phyloP scores from a whole-genome alignment of 2,888 invertebrate species.

The Yponomeuta plumbellus region DNA sequence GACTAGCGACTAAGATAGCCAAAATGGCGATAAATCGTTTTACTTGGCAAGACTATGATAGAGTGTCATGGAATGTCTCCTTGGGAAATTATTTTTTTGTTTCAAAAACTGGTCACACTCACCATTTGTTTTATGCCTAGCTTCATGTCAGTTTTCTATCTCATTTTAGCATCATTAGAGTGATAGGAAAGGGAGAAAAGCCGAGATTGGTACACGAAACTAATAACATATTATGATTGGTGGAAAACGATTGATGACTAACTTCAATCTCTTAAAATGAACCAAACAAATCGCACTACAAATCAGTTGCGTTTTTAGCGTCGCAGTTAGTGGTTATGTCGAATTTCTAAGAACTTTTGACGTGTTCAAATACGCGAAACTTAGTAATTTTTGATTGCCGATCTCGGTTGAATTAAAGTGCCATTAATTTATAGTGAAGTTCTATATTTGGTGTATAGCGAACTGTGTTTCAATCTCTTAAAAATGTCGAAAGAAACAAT shows the following conservation, averaged over 20 bases:
- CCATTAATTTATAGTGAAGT: not conserved
- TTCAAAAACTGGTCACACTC: too few relatives aligned
- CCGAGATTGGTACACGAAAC: not conserved
- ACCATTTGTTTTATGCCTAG: too few relatives aligned
- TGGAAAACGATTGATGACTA: not conserved
- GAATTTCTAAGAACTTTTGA: conserved; percentile 28
- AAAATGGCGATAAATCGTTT: too few relatives aligned
- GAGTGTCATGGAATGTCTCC: too few relatives aligned
- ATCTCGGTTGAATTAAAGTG: not conserved
- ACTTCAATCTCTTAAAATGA: not conserved
- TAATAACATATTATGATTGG: not conserved
- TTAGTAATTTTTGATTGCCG: not conserved
- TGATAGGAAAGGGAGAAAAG: too few relatives aligned
- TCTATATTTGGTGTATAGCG: not conserved
- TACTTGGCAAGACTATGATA: too few relatives aligned
- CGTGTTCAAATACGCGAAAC: conserved; percentile 36
- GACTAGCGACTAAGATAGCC: too few relatives aligned
- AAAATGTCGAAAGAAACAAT: conserved; percentile 44
- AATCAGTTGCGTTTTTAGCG: conserved; percentile 30
- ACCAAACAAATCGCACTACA: conserved; percentile 4
- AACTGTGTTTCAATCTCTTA: not conserved
- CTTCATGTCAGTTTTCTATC: too few relatives aligned
- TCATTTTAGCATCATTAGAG: too few relatives aligned
- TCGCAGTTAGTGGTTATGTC: conserved; percentile 27
- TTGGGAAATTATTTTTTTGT: too few relatives aligned